phyloP scores from a whole-genome alignment of 2,113 vertebrate species.

The Cervus canadensis region DNA sequence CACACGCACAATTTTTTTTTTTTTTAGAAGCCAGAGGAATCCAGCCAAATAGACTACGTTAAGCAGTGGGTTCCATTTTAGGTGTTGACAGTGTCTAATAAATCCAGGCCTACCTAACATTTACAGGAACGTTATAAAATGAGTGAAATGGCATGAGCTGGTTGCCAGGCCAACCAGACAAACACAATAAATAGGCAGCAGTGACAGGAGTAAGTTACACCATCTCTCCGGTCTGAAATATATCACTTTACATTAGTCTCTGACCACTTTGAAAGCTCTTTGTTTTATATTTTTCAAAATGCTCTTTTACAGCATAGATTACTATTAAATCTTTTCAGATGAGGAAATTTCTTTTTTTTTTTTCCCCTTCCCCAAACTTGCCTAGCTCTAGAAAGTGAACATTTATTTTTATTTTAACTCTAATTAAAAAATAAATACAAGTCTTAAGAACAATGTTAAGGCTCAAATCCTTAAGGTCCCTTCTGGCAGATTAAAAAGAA shows the following conservation, averaged over 20 bases:
- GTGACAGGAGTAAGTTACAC: constrained; percentile 84
- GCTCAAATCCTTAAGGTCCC: constrained; percentile 68
- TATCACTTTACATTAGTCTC: constrained; percentile 85
- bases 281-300: constrained; percentile 81
- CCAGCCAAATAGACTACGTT: constrained; percentile 82
- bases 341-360: constrained; percentile 46
- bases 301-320: constrained; percentile 73
- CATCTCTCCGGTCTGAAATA: constrained; percentile 83
- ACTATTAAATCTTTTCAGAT: constrained; percentile 74
- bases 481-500: constrained; percentile 69
- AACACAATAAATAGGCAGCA: constrained; percentile 88
- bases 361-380: background rate
- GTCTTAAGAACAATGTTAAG: constrained; percentile 60
- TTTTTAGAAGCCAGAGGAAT: constrained; percentile 66
- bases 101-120: constrained; percentile 87
- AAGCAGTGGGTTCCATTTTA: constrained; percentile 84
- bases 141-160: constrained; percentile 84
- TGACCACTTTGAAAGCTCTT: constrained; percentile 82
- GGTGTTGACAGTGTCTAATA: constrained; percentile 91
- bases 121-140: constrained; percentile 89
- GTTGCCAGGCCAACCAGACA: constrained; percentile 89
- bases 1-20: background rate
- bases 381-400: constrained; percentile 36
- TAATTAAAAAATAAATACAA: constrained; percentile 73
- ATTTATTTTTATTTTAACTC: constrained; percentile 73